Evolutionary conservation across 2,888 invertebrate species (phyloP).

Genomic region (Rapana venosa): DNA sequence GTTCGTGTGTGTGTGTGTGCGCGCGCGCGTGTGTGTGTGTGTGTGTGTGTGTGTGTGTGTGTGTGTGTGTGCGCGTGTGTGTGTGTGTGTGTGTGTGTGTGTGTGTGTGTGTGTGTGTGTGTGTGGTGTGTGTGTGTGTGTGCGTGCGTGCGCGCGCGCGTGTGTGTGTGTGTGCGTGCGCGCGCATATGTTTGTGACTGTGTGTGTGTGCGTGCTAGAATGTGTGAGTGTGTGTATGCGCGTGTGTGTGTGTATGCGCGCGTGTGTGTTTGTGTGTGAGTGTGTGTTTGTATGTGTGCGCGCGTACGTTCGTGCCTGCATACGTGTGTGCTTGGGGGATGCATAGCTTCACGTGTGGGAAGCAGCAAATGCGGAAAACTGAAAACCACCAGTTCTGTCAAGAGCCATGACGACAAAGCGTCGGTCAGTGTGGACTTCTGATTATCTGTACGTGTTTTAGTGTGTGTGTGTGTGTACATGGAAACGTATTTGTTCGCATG

Average conservation of each 20-base stretch:
- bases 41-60: conserved; percentile 18
- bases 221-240: neutral
- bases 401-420: neutral
- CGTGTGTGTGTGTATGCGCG: neutral
- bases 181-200: no score
- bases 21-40: neutral
- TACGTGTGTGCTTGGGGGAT: neutral
- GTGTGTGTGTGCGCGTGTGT: neutral
- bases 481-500: no score
- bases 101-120: conserved; percentile 12
- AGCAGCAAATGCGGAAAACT: neutral
- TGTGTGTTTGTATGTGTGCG: conserved; percentile 5
- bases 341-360: neutral
- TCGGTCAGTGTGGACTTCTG: neutral
- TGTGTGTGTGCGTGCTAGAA: neutral
- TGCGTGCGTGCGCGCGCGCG: neutral
- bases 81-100: conserved; percentile 18
- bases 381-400: neutral
- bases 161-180: neutral
- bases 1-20: no score
- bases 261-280: neutral
- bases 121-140: neutral
- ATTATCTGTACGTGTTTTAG: no score
- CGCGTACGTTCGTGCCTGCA: neutral
- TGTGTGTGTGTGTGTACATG: no score